Conservation (phyloP, 1,140 invertebrate species). For the Lepidurus couesii region DNA sequence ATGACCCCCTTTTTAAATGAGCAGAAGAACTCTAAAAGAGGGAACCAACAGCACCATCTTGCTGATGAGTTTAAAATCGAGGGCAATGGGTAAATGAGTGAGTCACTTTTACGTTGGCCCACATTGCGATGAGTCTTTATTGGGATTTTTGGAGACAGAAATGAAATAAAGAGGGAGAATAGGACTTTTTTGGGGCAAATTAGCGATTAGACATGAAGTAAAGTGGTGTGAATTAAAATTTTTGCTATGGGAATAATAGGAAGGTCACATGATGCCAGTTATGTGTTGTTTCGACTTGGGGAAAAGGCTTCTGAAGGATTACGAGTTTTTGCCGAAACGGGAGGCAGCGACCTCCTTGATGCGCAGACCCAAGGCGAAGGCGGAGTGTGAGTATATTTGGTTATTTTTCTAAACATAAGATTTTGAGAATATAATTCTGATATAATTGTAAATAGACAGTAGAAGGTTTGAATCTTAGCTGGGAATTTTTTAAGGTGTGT, state of each 20-base stretch:
- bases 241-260: conserved; percentile 54
- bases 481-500: too few relatives aligned
- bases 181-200: too few relatives aligned
- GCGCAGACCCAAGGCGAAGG: conserved; percentile 45
- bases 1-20: not conserved
- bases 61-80: not conserved
- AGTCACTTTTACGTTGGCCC: not conserved
- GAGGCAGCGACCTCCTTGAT: conserved; percentile 64
- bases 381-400: conserved; percentile 28
- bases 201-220: too few relatives aligned
- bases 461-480: too few relatives aligned
- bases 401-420: not conserved
- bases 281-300: conserved; percentile 72
- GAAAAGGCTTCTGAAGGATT: conserved; percentile 61
- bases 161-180: too few relatives aligned
- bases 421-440: too few relatives aligned
- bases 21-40: not conserved
- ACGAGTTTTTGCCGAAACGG: conserved; percentile 74
- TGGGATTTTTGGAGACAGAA: too few relatives aligned
- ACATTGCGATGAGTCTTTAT: not conserved
- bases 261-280: conserved; percentile 72
- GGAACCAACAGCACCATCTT: not conserved
- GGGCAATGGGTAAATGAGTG: conserved; percentile 18
- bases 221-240: not conserved
- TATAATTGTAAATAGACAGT: too few relatives aligned